These are phyloP conservation scores for Amazona guildingii DNA, from an alignment of 2,113 vertebrate species.

Conservation along the genomic window DNA sequence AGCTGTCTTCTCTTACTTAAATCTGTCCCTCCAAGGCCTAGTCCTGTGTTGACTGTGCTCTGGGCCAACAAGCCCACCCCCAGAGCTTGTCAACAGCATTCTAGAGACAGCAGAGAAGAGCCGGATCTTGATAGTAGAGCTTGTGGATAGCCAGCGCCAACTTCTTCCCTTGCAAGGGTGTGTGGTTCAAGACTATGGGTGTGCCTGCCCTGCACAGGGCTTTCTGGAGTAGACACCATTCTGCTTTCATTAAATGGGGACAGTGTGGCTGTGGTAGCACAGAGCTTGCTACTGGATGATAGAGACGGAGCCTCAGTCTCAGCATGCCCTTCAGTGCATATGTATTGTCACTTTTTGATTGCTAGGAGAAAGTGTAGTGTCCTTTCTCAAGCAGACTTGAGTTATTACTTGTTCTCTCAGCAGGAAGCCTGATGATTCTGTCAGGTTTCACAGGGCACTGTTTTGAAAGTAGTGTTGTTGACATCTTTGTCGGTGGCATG, in stretches of 20 bases:
- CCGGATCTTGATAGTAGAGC: not conserved
- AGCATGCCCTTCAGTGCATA: not conserved
- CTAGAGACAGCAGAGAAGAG: not conserved
- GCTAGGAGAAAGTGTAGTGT: not conserved
- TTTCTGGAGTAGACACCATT: not conserved
- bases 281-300: not conserved
- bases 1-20: not conserved
- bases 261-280: not conserved
- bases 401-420: not conserved
- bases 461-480: not conserved
- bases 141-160: fast-evolving
- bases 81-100: not conserved
- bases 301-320: not conserved
- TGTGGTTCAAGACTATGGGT: not conserved
- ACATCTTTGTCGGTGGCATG: too few species aligned
- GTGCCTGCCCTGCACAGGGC: not conserved
- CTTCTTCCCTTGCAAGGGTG: not conserved
- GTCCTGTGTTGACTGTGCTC: not conserved
- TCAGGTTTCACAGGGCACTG: not conserved
- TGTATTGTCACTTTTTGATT: not conserved
- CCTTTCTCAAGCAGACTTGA: not conserved
- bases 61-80: not conserved
- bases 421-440: not conserved
- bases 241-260: not conserved
- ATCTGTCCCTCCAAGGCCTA: not conserved